phyloP scores from a whole-genome alignment of 2,113 vertebrate species.

The Thinocorus orbignyianus region DNA sequence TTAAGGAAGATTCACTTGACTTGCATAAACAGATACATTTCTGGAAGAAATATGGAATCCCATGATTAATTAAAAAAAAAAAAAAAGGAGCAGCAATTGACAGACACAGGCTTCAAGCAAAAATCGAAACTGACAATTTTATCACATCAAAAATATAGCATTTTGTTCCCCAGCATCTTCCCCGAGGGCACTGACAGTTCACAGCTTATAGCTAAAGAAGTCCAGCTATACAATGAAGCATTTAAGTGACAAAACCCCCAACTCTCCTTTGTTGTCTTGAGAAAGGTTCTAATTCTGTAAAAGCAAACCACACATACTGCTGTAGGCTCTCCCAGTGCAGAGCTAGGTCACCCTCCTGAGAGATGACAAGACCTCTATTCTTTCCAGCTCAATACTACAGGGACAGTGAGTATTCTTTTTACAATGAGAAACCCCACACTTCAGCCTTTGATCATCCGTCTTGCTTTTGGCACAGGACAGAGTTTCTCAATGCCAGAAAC shows the following conservation, averaged over 20 bases:
- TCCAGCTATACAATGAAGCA: not conserved
- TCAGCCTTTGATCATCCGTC: not conserved
- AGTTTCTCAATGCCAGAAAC: not conserved
- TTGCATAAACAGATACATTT: slow-evolving; percentile 77
- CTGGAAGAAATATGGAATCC: slow-evolving; percentile 72
- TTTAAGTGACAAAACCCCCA: not conserved
- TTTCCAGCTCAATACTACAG: not conserved
- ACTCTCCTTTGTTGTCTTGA: not conserved
- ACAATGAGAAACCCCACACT: not conserved
- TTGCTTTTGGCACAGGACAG: not conserved
- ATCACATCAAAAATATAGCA: slow-evolving; percentile 67
- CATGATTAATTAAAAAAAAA: slow-evolving; percentile 42
- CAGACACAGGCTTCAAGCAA: slow-evolving; percentile 76
- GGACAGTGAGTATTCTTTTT: not conserved
- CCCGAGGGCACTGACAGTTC: slow-evolving; percentile 55
- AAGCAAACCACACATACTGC: not conserved
- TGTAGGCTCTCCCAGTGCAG: not conserved
- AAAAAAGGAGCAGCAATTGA: slow-evolving; percentile 68
- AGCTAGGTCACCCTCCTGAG: not conserved
- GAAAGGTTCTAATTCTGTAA: not conserved
- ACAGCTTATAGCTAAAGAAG: slow-evolving; percentile 58
- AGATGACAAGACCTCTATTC: not conserved
- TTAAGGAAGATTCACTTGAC: slow-evolving; percentile 74
- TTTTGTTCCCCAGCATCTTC: slow-evolving; percentile 71
- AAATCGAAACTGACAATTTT: slow-evolving; percentile 51